Base-by-base conservation (phyloP, 2,888 invertebrate species). In the Tetropium fuscum region DNA sequence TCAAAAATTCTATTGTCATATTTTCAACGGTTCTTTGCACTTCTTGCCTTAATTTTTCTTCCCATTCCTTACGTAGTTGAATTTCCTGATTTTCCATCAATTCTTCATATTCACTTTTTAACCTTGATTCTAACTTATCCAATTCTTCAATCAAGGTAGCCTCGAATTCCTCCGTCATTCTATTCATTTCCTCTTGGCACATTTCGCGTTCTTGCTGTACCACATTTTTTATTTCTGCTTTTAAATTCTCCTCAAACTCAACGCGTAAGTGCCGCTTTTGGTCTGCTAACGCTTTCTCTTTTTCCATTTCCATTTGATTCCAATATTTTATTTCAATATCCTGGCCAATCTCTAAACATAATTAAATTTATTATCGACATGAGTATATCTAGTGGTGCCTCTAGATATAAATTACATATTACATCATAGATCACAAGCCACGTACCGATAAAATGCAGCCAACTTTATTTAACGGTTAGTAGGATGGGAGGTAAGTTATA, bases 321-420 rank as follows among this genome's bases (percentile, higher is more conserved):
- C 64, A 59, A 54, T 74, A 76, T 62, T 78, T 77, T 16, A 66
- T 51, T 60, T 81, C 81, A 2, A 81, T 71, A 22, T 70, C 67
- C 15, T 58, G 16, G 2, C 81, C 82, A 48, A 82, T 78, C 27
- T 75, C 79, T 79, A 19, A 60, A 55, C 16, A 34, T 2, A 54
- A n/a, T n/a, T n/a, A n/a, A n/a, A n/a, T n/a, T n/a, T n/a, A n/a
- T n/a, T n/a, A n/a, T n/a, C n/a, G n/a, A n/a, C n/a, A n/a, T n/a
- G n/a, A n/a, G n/a, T n/a, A n/a, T n/a, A n/a, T n/a, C n/a, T n/a
- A n/a, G n/a, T n/a, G n/a, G n/a, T n/a, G n/a, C n/a, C n/a, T n/a
- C n/a, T n/a, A n/a, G n/a, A n/a, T n/a, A n/a, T n/a, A n/a, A n/a
- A n/a, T n/a, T n/a, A n/a, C n/a, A n/a, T n/a, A n/a, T n/a, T n/a